phyloP scores from a whole-genome alignment of 2,888 invertebrate genomes.

The Rotaria socialis region DNA sequence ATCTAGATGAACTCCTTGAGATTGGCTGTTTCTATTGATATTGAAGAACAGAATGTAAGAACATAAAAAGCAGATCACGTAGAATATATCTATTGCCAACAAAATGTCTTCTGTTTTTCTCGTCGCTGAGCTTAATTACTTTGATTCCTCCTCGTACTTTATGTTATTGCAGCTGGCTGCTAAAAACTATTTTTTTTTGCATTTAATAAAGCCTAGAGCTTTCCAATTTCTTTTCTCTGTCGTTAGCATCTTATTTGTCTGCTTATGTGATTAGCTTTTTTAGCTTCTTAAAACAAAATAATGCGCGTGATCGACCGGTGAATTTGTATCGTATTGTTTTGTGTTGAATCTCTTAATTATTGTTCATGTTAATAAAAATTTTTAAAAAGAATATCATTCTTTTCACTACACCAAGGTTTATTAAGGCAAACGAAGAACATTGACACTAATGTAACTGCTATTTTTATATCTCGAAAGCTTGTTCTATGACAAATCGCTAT shows the following conservation, averaged over 20 bases:
- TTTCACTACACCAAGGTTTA: no score
- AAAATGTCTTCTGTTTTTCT: no score
- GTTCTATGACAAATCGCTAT: no score
- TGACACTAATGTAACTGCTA: no score
- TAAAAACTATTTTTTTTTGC: not conserved
- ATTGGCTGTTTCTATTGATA: not conserved
- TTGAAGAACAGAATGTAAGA: not conserved
- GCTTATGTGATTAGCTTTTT: not conserved
- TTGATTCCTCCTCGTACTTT: not conserved
- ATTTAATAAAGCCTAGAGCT: not conserved
- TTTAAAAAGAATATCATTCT: not conserved
- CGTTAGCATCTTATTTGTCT: not conserved
- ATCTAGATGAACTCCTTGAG: not conserved
- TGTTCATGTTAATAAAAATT: not conserved
- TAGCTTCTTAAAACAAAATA: not conserved
- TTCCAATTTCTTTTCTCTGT: not conserved
- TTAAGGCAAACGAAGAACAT: no score
- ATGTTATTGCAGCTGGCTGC: not conserved
- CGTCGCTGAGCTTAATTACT: no score
- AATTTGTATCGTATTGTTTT: not conserved
- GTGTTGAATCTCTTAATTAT: not conserved
- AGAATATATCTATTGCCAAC: not conserved
- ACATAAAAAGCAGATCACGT: not conserved
- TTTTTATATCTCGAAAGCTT: no score
- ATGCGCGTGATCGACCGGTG: not conserved